Evolutionary conservation across 2,888 invertebrate genomes (phyloP), one percentile per base, ranked within the genome.

Genomic region (Dryadula phaetusa): DNA sequence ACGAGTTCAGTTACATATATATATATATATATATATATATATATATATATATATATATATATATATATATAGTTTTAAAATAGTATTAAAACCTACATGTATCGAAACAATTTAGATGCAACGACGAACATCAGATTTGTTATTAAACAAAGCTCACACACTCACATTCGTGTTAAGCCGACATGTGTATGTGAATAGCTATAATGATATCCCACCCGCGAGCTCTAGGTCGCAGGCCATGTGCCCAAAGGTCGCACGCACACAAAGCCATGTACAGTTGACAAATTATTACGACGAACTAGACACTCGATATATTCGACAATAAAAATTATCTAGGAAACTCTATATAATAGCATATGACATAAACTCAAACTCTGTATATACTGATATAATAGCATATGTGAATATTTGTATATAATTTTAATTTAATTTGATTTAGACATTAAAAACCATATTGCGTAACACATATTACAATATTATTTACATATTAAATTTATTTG

Each of bases 171-270:
- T 56, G 62, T 68, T 28, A 10, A 28, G 5, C 4, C 52, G 32
- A 66, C 61, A 71, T 34, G 16, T 58, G 61, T 72, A 68, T 58
- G 60, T 70, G 70, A 67, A 72, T 70, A 83, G 79, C 77, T 79
- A 79, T 84, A 82, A 82, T 79, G 78, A 81, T 81, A 79, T 82
- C 81, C 81, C 80, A 75, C 80, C 81, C 75, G 81, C 78, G 74
- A 81, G 84, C 82, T 79, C 77, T 85, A 75, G 85, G 86, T 87
- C 86, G 79, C 82, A 78, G 79, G 79, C 78, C 80, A 79, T 78
- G 77, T 75, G 79, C 80, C 73, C 78, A 79, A 78, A 86, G 87
- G 87, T 87, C 86, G 83, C 67, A 75, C 74, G 75, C 77, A 79
- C 75, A 77, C 81, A 80, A 68, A 75, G 76, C 78, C 69, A 76